Base-by-base conservation (phyloP, 2,113 vertebrate species). In the western clawed frog (Xenopus tropicalis) region DNA sequence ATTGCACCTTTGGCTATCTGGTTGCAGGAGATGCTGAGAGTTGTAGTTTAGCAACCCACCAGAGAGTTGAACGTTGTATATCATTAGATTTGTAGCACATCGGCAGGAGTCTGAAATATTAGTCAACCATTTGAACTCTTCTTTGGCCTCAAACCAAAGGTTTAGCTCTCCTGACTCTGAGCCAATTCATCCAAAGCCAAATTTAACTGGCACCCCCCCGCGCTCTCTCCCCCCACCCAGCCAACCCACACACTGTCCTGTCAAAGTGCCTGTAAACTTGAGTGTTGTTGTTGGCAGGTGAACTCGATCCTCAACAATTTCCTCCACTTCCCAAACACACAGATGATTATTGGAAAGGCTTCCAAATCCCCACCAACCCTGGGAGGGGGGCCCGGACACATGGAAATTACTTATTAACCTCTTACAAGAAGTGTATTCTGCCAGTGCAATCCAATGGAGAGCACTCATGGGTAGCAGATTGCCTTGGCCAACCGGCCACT, bases 211-310 rank as follows among this genome's bases (percentile, higher is more conserved):
- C 77, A 68, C 11, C 19, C 62, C 56, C 61, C 44, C 14, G 69
- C 77, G 66, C 11, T 16, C 62, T 56, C 61, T 46, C 14, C 42
- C 16, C 58, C 17, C 24, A 24, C 64, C 44, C 14, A 46, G 3
- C 14, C 14, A 3, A 6, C 14, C 22, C 65, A 22, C 29, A 48
- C 71, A 23, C 66, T 4, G 71, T 56, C 66, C 59, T 56, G 72
- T 80, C 80, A 78, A 69, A 78, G 70, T 22, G 68, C 78, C 74
- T 72, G 61, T 67, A 74, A 69, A 74, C 58, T 74, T 42, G 61
- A 81, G 78, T 66, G 75, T 79, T 80, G 72, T 71, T 79, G 66
- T 79, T 78, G 74, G 77, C 79, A 80, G 78, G 67, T 16, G 63
- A 23, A 69, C 12, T 54, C 52, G 61, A 61, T 66, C 66, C 71